Evolutionary conservation across 2,797 vertebrate genomes (phyloP).

Genomic region (Cyprinella venusta): DNA sequence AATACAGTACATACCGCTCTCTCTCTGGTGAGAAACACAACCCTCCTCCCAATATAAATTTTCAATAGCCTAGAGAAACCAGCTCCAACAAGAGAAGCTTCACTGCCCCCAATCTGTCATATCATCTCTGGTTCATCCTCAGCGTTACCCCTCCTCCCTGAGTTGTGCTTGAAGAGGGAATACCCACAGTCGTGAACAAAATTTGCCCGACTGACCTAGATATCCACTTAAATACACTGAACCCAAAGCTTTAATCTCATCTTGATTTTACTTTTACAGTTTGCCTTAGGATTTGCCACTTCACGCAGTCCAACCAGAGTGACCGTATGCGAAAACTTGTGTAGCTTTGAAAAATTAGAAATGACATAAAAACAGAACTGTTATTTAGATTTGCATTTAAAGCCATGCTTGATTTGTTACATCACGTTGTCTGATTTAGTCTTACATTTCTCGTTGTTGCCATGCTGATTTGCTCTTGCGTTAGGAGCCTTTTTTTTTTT

Average conservation of each 20-base stretch:
- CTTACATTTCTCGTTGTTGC: conserved; percentile 22
- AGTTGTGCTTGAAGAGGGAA: conserved; percentile 39
- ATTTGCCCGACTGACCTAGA: conserved; percentile 58
- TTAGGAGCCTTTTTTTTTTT: too few species aligned
- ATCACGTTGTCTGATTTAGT: not conserved
- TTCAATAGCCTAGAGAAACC: conserved; percentile 40
- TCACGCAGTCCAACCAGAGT: conserved; percentile 71
- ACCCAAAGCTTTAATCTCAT: conserved; percentile 44
- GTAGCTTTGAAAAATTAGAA: conserved; percentile 63
- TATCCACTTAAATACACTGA: conserved; percentile 52
- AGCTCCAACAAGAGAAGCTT: conserved; percentile 48
- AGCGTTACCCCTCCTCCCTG: conserved; percentile 43
- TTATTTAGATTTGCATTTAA: conserved; percentile 53
- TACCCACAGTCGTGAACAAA: conserved; percentile 52
- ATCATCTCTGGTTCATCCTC: conserved; percentile 57
- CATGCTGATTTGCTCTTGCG: conserved; percentile 35
- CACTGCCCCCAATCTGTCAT: conserved; percentile 62
- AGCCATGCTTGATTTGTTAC: not conserved
- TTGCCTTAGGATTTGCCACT: conserved; percentile 57
- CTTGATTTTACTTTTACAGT: conserved; percentile 20
- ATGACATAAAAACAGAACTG: conserved; percentile 70
- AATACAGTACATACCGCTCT: not conserved
- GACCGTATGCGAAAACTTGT: conserved; percentile 69
- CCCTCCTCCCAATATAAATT: conserved; percentile 37
- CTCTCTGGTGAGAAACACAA: not conserved